These are phyloP conservation scores for Sarcophaga carnaria DNA, from an alignment of 2,888 invertebrate genomes.

Conservation along the genomic window DNA sequence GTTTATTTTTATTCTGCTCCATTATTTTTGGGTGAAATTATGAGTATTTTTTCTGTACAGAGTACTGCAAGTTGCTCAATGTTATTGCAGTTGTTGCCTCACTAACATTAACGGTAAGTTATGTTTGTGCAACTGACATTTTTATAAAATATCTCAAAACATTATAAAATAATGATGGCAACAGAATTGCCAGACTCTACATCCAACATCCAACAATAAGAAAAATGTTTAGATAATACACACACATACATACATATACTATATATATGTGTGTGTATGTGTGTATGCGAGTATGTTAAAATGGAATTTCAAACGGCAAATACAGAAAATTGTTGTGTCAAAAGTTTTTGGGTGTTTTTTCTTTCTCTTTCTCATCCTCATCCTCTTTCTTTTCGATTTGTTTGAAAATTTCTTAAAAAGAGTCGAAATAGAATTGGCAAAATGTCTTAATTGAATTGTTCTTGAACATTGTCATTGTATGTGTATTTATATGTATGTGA, in stretches of 20 bases:
- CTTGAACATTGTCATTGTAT: too few species aligned
- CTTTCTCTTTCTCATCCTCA: neutral
- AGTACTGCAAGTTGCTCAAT: neutral
- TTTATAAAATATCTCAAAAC: conserved; percentile 71
- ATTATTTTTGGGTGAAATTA: conserved; percentile 60
- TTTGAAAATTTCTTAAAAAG: neutral
- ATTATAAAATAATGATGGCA: conserved; percentile 64
- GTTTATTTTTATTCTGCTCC: neutral
- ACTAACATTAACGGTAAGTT: conserved; percentile 70
- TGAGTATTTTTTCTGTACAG: conserved; percentile 35
- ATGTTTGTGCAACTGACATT: conserved; percentile 71
- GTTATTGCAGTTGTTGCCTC: conserved; percentile 15
- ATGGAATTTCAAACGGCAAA: conserved; percentile 35
- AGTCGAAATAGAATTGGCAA: neutral
- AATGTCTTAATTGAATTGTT: conserved; percentile 58
- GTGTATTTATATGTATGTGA: too few species aligned
- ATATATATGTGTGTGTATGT: neutral
- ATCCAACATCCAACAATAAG: neutral
- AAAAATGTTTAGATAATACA: too few species aligned
- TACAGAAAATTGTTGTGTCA: conserved; percentile 62
- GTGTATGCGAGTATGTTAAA: neutral
- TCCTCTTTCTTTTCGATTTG: neutral
- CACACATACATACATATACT: neutral
- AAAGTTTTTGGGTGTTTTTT: conserved; percentile 42
- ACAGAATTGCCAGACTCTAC: conserved; percentile 15